These are phyloP conservation scores for Bombus fervidus DNA, from an alignment of 1,140 invertebrate species.

Conservation along the genomic window DNA sequence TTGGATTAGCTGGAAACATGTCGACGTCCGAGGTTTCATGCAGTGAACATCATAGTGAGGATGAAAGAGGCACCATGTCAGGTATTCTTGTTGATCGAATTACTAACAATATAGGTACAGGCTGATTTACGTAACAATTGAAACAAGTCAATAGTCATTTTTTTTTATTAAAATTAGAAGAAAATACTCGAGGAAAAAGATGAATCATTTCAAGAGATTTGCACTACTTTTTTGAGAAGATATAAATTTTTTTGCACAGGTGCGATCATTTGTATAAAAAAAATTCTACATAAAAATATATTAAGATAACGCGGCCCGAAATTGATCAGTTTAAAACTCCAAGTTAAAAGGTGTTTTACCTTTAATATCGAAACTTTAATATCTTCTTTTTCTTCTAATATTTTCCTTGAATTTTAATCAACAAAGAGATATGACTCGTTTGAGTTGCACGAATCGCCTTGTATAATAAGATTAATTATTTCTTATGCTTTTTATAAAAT, in stretches of 20 bases:
- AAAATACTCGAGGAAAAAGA: neutral
- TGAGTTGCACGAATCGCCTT: too few relatives aligned
- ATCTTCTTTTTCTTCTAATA: too few relatives aligned
- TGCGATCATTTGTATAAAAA: too few relatives aligned
- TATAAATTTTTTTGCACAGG: too few relatives aligned
- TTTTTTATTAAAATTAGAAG: neutral
- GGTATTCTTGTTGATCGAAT: constrained; percentile 66
- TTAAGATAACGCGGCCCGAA: too few relatives aligned
- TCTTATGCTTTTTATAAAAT: constrained; percentile 25
- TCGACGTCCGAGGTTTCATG: constrained; percentile 77
- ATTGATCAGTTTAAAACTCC: neutral
- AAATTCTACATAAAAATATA: too few relatives aligned
- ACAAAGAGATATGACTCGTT: too few relatives aligned
- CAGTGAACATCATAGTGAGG: constrained; percentile 70
- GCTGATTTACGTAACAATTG: neutral
- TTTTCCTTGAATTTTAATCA: neutral
- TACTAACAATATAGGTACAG: constrained; percentile 31
- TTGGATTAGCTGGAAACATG: constrained; percentile 80
- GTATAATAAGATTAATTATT: neutral
- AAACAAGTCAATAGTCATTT: neutral
- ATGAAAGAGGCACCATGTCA: constrained; percentile 78
- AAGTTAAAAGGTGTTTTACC: neutral
- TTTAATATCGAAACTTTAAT: too few relatives aligned
- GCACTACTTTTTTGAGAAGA: too few relatives aligned
- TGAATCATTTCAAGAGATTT: too few relatives aligned